Base-by-base conservation (phyloP, 2,888 invertebrate genomes). In the Steromphala cineraria region DNA sequence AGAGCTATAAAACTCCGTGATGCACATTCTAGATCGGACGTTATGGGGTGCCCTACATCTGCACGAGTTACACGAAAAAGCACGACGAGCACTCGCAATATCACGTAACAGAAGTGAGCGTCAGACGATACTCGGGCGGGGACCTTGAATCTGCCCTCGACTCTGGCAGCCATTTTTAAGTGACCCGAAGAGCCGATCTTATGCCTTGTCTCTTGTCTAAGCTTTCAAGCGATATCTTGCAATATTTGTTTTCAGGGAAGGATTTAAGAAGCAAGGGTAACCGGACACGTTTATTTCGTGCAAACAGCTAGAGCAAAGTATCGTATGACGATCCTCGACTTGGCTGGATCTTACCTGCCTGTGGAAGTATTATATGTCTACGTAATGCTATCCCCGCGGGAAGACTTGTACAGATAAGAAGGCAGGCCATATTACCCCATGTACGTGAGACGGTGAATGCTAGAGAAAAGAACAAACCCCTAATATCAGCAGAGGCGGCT, bases 161-260 rank as follows among this genome's bases (percentile, higher is more conserved):
- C 71, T 36, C 31, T 10, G n/a, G 36, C 71, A 71, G 71, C 31
- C 71, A 71, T 31, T 40, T 71, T 71, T 36, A 71, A 19, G 17
- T 71, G 71, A 71, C 71, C 71, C 71, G 71, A 40, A 71, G 36
- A 71, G 71, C 15, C 71, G 40, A 71, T 19, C 10, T 36, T 31
- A 19, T 40, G 71, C 36, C 19, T 8, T 71, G 40, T 71, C 71
- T 31, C 28, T 19, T 19, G 67, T 71, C 17, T 71, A 31, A 36
- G 19, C 36, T 71, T 71, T 19, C 71, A 31, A 71, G 40, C 71
- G 71, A 71, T 31, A 71, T 28, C 71, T 31, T 71, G 71, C 40
- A 76, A 76, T 76, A 76, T 76, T 76, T 76, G 76, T 76, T 76
- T 76, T 76, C 76, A 53, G 76, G 76, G 76, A 76, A 76, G 76